These are phyloP conservation scores for Panthera uncia DNA, from an alignment of 2,113 vertebrate genomes.

Conservation along the genomic window DNA sequence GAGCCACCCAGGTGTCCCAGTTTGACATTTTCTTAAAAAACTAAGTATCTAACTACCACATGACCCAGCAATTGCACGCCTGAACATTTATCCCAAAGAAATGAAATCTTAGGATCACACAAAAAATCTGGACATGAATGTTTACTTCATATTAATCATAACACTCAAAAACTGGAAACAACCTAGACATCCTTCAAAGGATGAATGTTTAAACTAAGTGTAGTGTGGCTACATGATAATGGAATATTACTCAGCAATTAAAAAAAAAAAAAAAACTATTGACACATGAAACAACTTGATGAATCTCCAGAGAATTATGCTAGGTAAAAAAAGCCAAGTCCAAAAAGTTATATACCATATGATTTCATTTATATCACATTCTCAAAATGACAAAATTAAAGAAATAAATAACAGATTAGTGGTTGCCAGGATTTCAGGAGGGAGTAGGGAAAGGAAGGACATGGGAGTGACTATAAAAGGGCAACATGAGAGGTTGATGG, in stretches of 20 bases:
- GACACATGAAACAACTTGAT: not conserved
- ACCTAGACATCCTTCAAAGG: not conserved
- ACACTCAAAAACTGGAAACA: not conserved
- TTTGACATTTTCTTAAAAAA: slow-evolving; percentile 2
- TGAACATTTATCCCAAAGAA: slow-evolving; percentile 21
- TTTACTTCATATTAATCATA: not conserved
- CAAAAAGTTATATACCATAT: not conserved
- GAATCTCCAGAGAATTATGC: not conserved
- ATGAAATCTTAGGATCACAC: not conserved
- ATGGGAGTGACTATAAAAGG: not conserved
- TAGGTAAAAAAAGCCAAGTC: not conserved
- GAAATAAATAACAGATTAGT: not conserved
- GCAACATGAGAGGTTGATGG: not conserved
- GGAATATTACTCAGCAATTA: not conserved
- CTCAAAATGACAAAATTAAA: not conserved
- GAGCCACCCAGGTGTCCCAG: too few relatives aligned
- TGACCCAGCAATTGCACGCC: not conserved
- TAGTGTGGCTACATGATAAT: not conserved
- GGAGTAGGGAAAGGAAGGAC: not conserved
- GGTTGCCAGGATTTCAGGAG: not conserved
- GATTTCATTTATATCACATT: not conserved
- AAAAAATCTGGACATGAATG: not conserved
- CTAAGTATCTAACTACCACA: not conserved
- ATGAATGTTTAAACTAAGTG: not conserved
- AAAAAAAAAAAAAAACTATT: not conserved